Base-by-base conservation (phyloP, 2,113 vertebrate genomes). In the Catharus fuscescens region DNA sequence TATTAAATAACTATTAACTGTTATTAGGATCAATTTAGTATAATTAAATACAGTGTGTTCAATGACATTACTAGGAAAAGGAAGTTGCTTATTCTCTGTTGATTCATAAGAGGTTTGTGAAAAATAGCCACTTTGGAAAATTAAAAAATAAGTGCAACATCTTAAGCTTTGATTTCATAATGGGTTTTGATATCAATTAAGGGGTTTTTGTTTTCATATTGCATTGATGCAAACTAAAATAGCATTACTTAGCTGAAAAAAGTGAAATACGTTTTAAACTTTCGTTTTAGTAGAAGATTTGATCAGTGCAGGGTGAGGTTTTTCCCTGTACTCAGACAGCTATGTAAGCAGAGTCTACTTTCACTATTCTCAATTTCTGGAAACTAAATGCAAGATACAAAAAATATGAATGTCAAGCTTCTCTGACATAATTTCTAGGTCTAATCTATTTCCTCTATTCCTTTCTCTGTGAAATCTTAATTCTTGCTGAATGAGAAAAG, bases 21-120 rank as follows among this genome's bases (percentile, higher is more conserved):
- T 45, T 92, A 94, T 93, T 86, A 93, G 77, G 18, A 95, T 31
- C 81, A 85, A 87, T 95, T 96, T 89, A 77, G 62, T 78, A 70
- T 96, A 96, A 95, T 96, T 92, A 93, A 93, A 48, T 81, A 20
- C 31, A 90, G n/a, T 87, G 57, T 18, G 14, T 57, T 76, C 78
- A 78, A 65, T 88, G 86, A 82, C 25, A 59, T 47, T 79, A 38
- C 31, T 67, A 80, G 57, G 48, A 92, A 84, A 90, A 90, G 25
- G 7, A 42, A 86, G 45, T 86, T 92, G 31, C 11, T 92, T 92
- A 61, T 84, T 85, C 60, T 90, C 47, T 76, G 9, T 76, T 70
- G 61, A 69, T 20, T 73, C 28, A 31, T 23, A 56, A 25, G 19
- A 83, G 86, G 21, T 73, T 73, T 77, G 34, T 62, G 66, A 89